A percentile compares a stretch with the other conserved stretches of the same genome.
phyloP scores from a whole-genome alignment of 2,888 invertebrate genomes.

The Microchrysa polita region DNA sequence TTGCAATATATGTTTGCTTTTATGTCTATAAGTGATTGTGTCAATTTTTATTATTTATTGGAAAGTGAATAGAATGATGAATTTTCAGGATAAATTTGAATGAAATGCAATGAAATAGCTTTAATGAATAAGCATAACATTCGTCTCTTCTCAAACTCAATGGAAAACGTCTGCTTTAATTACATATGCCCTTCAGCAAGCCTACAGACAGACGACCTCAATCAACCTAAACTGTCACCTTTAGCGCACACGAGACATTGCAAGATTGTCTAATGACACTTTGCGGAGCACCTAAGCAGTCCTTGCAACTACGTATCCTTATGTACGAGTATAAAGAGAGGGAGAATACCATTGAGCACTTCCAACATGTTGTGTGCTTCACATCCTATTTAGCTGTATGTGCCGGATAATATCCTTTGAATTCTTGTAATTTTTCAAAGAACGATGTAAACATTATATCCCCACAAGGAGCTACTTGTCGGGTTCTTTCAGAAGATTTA shows the following conservation, averaged over 20 bases:
- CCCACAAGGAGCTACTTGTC: slow-evolving; percentile 1
- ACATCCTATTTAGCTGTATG: not conserved
- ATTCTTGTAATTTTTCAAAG: slow-evolving; percentile 3
- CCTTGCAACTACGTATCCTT: slow-evolving; percentile 14
- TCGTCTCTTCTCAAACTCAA: too few species aligned
- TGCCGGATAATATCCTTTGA: slow-evolving; percentile 14
- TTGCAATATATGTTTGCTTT: too few species aligned
- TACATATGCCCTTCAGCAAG: too few species aligned
- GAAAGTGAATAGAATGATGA: too few species aligned
- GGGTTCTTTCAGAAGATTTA: slow-evolving; percentile 21
- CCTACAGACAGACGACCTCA: too few species aligned
- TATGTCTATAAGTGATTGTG: too few species aligned
- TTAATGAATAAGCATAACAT: too few species aligned
- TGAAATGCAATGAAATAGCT: too few species aligned
- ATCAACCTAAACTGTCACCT: not conserved
- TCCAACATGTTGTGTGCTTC: slow-evolving; percentile 2
- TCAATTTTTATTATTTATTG: too few species aligned
- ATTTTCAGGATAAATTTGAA: too few species aligned
- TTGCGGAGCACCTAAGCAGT: not conserved
- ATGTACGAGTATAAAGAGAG: too few species aligned
- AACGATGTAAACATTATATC: slow-evolving; percentile 20
- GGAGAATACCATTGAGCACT: slow-evolving; percentile 5
- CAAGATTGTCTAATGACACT: slow-evolving; percentile 17
- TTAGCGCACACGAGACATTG: not conserved
- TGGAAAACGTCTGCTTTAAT: too few species aligned